These are phyloP conservation scores for Diadophis punctatus DNA, from an alignment of 2,113 vertebrate species.

Conservation along the genomic window DNA sequence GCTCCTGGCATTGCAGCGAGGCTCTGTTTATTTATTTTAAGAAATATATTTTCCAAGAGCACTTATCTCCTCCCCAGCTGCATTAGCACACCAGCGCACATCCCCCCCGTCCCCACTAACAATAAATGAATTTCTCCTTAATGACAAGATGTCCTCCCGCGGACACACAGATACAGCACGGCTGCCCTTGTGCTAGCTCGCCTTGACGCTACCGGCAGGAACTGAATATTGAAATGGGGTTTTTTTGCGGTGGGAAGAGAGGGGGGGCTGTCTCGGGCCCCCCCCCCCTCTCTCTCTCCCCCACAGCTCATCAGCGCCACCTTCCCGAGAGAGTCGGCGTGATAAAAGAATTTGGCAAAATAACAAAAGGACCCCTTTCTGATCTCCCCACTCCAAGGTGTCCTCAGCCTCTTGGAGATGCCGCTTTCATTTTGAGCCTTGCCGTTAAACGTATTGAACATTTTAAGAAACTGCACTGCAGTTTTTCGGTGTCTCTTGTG, in stretches of 20 bases:
- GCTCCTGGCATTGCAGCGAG: constrained; percentile 9
- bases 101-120: neutral
- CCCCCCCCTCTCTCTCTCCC: no score
- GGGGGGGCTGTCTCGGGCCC: no score
- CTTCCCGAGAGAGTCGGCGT: neutral
- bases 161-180: neutral
- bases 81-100: neutral
- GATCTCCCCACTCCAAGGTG: neutral
- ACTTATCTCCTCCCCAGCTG: neutral
- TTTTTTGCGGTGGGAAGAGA: neutral
- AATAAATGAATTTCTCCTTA: neutral
- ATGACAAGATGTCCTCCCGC: neutral
- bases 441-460: neutral
- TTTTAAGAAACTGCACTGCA: neutral
- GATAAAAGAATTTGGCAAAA: neutral
- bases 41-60: constrained; percentile 6
- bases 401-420: neutral
- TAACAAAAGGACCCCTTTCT: neutral
- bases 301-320: neutral
- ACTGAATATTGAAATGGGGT: neutral
- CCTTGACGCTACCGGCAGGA: neutral
- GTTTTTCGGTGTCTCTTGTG: neutral
- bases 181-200: neutral
- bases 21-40: constrained; percentile 20
- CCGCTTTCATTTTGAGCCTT: neutral